Conservation (phyloP, 2,113 vertebrate genomes). For the Emydura subglobosa region DNA sequence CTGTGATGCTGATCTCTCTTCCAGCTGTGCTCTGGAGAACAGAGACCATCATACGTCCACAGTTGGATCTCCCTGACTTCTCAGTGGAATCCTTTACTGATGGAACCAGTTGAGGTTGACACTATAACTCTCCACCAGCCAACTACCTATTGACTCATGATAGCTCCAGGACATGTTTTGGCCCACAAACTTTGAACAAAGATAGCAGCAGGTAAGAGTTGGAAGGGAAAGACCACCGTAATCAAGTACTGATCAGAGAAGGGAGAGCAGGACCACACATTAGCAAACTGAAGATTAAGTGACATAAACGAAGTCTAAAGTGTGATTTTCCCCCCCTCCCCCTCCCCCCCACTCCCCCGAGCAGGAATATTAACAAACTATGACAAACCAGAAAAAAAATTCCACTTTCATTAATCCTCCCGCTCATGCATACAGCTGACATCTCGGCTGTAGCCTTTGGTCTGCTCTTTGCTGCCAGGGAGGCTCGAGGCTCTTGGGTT, state of each 20-base stretch:
- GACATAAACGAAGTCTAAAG: slow-evolving; percentile 1
- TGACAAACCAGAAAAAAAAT: not conserved
- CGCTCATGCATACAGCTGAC: rapidly evolving
- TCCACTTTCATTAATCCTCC: not conserved
- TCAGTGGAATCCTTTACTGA: too few species aligned
- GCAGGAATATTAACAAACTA: slow-evolving; percentile 25
- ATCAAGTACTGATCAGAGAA: rapidly evolving
- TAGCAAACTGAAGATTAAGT: not conserved
- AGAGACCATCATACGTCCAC: not conserved
- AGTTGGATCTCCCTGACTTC: not conserved
- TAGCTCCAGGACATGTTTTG: not conserved
- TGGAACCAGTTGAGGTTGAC: not conserved
- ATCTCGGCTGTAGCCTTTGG: not conserved
- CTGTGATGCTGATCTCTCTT: too few species aligned
- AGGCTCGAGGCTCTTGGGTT: not conserved
- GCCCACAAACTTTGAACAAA: not conserved
- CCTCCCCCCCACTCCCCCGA: too few species aligned
- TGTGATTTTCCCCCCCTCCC: slow-evolving; percentile 6
- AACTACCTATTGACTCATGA: not conserved
- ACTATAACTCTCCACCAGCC: not conserved
- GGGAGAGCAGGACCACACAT: not conserved
- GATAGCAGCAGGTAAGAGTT: not conserved
- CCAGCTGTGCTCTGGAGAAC: not conserved
- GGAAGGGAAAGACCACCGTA: rapidly evolving
- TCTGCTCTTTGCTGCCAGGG: not conserved